These are phyloP conservation scores for Puffinus mauretanicus DNA, from an alignment of 2,113 vertebrate species.

Conservation along the genomic window DNA sequence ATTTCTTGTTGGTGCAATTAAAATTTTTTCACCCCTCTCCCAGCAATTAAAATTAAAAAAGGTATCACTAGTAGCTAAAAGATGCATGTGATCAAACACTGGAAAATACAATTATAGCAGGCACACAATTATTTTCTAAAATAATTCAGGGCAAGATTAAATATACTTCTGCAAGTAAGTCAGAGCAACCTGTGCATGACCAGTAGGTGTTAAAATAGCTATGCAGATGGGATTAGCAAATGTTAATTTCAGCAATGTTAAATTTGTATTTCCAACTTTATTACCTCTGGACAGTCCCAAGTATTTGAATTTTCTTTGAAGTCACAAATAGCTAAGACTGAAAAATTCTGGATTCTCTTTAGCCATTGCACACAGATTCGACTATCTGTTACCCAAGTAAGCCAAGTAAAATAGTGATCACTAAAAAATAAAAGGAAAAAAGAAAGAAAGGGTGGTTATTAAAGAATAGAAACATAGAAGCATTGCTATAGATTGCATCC, in stretches of 20 bases:
- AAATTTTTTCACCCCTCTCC: background rate
- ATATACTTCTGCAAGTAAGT: background rate
- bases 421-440: conserved; percentile 69
- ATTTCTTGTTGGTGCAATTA: background rate
- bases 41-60: background rate
- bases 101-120: background rate
- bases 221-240: background rate
- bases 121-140: background rate
- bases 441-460: background rate
- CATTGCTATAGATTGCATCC: background rate
- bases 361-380: conserved; percentile 91
- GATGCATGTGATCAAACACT: background rate
- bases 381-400: conserved; percentile 89
- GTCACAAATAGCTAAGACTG: conserved; percentile 88
- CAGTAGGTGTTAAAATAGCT: background rate
- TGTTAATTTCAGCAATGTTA: background rate
- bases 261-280: background rate
- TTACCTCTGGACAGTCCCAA: conserved; percentile 88
- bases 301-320: conserved; percentile 72
- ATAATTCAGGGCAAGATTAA: background rate
- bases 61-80: background rate
- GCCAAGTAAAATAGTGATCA: conserved; percentile 91
- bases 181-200: background rate
- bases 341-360: conserved; percentile 88
- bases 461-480: background rate